These are phyloP conservation scores for Rhopalosiphum padi DNA, from an alignment of 1,140 invertebrate genomes.

Conservation along the genomic window DNA sequence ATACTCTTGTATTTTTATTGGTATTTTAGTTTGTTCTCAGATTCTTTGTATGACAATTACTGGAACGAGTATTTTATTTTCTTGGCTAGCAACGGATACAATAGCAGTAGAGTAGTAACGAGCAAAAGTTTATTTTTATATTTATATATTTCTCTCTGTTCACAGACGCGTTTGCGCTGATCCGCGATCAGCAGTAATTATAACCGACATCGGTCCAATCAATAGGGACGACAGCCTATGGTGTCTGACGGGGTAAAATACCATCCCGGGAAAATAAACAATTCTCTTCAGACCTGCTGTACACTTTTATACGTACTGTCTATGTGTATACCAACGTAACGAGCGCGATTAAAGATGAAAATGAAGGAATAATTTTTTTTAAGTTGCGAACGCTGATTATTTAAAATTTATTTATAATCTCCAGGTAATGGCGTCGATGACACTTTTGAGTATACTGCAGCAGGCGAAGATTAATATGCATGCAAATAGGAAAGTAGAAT, in stretches of 20 bases:
- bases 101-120: not conserved
- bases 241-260: not conserved
- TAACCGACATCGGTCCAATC: not conserved
- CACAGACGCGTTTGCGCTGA: not conserved
- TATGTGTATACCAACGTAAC: not conserved
- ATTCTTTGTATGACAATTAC: not conserved
- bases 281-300: not conserved
- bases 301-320: not conserved
- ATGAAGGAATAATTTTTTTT: not conserved
- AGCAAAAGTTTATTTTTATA: not conserved
- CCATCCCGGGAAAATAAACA: not conserved
- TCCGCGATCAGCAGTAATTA: not conserved
- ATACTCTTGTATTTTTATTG: not conserved
- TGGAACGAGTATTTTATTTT: conserved; percentile 2
- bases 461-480: not conserved
- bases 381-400: not conserved
- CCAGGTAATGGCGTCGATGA: not conserved
- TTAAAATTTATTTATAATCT: not conserved
- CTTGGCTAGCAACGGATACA: not conserved
- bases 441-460: not conserved
- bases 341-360: not conserved
- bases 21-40: not conserved
- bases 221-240: not conserved
- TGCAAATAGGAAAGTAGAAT: not conserved
- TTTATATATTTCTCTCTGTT: not conserved